phyloP scores from a whole-genome alignment of 2,888 invertebrate genomes.

The Boloria euphrosyne region DNA sequence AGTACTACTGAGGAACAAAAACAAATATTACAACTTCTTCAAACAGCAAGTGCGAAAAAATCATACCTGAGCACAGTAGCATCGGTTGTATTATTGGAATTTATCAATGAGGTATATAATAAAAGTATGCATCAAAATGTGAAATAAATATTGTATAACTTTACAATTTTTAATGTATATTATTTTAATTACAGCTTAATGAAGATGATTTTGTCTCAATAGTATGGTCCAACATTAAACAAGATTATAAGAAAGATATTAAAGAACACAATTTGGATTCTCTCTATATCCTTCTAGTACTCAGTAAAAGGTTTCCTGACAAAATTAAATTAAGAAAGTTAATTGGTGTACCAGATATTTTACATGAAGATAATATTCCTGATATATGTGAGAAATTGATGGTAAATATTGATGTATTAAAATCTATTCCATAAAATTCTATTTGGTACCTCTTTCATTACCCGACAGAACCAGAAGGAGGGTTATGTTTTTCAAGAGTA shows the following conservation, averaged over 20 bases:
- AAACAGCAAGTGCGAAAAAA: slow-evolving; percentile 83
- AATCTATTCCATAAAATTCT: not conserved
- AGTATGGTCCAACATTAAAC: slow-evolving; percentile 84
- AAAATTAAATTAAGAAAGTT: slow-evolving; percentile 81
- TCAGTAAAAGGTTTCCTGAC: slow-evolving; percentile 67
- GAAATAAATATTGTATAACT: not conserved
- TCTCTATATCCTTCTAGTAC: slow-evolving; percentile 82
- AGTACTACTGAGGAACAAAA: slow-evolving; percentile 74
- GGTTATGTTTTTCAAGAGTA: too few relatives aligned
- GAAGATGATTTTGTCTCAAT: slow-evolving; percentile 78
- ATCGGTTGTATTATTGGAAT: slow-evolving; percentile 83
- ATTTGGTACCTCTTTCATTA: too few relatives aligned
- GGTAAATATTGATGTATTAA: slow-evolving; percentile 62
- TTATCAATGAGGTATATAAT: slow-evolving; percentile 76
- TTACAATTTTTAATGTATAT: slow-evolving; percentile 3
- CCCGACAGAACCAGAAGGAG: too few relatives aligned
- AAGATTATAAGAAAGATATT: slow-evolving; percentile 84
- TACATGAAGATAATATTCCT: slow-evolving; percentile 82
- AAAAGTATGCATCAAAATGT: slow-evolving; percentile 28
- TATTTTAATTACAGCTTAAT: slow-evolving; percentile 63
- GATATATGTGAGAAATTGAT: slow-evolving; percentile 83
- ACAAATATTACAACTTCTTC: slow-evolving; percentile 60
- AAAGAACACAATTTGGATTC: slow-evolving; percentile 85
- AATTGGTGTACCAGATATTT: slow-evolving; percentile 80
- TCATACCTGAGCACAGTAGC: slow-evolving; percentile 84